phyloP scores from a whole-genome alignment of 2,888 invertebrate species.

The Cybosia mesomella region DNA sequence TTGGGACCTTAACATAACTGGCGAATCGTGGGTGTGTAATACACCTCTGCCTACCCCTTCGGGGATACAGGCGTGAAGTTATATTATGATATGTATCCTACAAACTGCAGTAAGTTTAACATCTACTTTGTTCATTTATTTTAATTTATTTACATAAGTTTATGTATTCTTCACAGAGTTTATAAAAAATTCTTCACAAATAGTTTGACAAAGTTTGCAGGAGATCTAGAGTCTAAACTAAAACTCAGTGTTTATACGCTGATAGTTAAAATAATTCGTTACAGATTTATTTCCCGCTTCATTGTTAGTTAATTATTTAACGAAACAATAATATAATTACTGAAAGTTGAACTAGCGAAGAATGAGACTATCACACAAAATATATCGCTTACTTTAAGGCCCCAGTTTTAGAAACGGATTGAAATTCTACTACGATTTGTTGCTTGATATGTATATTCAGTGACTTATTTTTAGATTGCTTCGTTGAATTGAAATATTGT shows the following conservation, averaged over 20 bases:
- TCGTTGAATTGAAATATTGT: conserved; percentile 20
- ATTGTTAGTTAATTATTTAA: too few species aligned
- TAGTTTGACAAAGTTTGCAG: background rate
- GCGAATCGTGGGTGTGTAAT: too few species aligned
- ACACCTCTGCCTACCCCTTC: too few species aligned
- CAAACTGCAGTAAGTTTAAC: background rate
- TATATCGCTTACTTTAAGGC: conserved; percentile 32
- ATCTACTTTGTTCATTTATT: background rate
- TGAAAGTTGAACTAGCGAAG: background rate
- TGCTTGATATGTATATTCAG: conserved; percentile 24
- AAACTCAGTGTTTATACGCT: too few species aligned
- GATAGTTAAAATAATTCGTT: too few species aligned
- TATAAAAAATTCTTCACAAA: background rate
- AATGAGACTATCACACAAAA: background rate
- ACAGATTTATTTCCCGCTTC: too few species aligned
- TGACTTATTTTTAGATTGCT: conserved; percentile 36
- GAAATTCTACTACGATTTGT: conserved; percentile 42
- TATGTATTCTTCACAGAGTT: too few species aligned
- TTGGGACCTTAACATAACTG: too few species aligned
- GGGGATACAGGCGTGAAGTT: too few species aligned
- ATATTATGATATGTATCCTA: background rate
- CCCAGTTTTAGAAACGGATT: conserved; percentile 27
- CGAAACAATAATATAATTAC: too few species aligned
- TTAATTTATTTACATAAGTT: background rate
- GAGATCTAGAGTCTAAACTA: too few species aligned